A percentile compares a stretch with the other conserved stretches of the same genome.
Conservation (phyloP, 2,888 invertebrate genomes). For the Ptychoptera albimana region DNA sequence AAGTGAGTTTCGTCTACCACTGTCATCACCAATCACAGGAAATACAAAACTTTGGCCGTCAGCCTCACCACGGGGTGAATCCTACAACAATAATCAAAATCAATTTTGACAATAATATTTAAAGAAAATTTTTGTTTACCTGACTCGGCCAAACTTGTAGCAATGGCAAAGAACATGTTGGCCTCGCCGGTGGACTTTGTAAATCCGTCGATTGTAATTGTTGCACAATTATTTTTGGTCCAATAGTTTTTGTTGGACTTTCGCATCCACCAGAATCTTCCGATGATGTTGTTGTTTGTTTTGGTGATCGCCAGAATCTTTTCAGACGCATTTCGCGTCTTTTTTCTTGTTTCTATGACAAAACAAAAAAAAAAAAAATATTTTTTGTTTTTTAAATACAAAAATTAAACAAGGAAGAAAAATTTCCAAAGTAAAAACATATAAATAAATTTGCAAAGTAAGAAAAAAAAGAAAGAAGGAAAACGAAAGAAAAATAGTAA, state of each 20-base stretch:
- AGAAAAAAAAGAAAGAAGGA: too few species aligned
- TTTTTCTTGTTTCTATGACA: constrained; percentile 31
- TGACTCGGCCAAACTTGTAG: constrained; percentile 55
- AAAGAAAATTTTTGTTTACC: constrained; percentile 15
- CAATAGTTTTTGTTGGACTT: constrained; percentile 32
- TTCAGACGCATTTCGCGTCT: constrained; percentile 32
- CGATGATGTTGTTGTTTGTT: constrained; percentile 25
- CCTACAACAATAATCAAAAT: constrained; percentile 23
- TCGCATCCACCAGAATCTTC: constrained; percentile 34
- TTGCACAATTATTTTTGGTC: constrained; percentile 12
- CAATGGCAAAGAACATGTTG: constrained; percentile 38
- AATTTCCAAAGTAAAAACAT: too few species aligned
- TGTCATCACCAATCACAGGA: constrained; percentile 33
- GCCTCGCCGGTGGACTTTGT: constrained; percentile 21
- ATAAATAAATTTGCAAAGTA: too few species aligned
- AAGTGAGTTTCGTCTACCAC: constrained; percentile 23
- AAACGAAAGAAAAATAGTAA: too few species aligned
- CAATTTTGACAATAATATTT: background rate
- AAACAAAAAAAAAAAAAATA: constrained; percentile 3
- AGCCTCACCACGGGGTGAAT: constrained; percentile 49
- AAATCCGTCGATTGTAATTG: background rate
- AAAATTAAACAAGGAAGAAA: too few species aligned
- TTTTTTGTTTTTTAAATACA: too few species aligned
- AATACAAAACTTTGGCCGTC: constrained; percentile 54
- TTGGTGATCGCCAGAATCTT: constrained; percentile 32